A percentile compares a stretch with the other conserved stretches of the same genome.
These are phyloP conservation scores for Phortica magna DNA, from an alignment of 2,888 invertebrate species.

Conservation along the genomic window DNA sequence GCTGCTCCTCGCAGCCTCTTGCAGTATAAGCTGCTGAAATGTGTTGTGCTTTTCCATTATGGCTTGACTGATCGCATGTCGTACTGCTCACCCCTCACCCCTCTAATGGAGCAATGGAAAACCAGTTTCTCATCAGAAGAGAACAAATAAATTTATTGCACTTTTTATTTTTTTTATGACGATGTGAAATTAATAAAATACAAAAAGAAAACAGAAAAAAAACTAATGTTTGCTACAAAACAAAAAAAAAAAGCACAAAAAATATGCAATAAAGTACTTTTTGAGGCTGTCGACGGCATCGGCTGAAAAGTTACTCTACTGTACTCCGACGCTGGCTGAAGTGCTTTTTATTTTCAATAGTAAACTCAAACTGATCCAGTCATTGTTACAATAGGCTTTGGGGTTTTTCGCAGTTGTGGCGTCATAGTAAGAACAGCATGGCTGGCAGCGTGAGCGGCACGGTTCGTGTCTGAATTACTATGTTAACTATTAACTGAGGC, in stretches of 20 bases:
- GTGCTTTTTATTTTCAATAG: too few relatives aligned
- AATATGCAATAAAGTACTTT: background rate
- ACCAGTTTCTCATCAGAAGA: conserved; percentile 56
- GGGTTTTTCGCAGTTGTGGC: conserved; percentile 28
- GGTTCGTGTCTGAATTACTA: background rate
- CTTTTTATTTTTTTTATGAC: conserved; percentile 43
- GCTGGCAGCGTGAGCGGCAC: background rate
- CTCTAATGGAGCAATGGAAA: conserved; percentile 56
- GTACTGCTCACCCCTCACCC: background rate
- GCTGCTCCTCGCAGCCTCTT: background rate
- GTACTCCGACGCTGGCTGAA: background rate
- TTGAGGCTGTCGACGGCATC: background rate
- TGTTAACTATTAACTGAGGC: conserved; percentile 8
- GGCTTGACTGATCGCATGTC: background rate
- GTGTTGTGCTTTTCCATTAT: conserved; percentile 37
- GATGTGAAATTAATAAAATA: conserved; percentile 41
- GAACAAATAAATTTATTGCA: conserved; percentile 48
- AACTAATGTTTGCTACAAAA: conserved; percentile 12
- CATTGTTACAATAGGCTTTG: conserved; percentile 14
- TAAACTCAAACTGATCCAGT: conserved; percentile 8
- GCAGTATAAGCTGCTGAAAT: conserved; percentile 33
- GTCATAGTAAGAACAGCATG: conserved; percentile 6
- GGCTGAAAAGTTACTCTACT: background rate
- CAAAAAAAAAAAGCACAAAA: conserved; percentile 1
- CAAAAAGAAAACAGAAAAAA: conserved; percentile 34